Evolutionary conservation across 2,797 vertebrate species (phyloP).

Genomic region (Lepus townsendii): DNA sequence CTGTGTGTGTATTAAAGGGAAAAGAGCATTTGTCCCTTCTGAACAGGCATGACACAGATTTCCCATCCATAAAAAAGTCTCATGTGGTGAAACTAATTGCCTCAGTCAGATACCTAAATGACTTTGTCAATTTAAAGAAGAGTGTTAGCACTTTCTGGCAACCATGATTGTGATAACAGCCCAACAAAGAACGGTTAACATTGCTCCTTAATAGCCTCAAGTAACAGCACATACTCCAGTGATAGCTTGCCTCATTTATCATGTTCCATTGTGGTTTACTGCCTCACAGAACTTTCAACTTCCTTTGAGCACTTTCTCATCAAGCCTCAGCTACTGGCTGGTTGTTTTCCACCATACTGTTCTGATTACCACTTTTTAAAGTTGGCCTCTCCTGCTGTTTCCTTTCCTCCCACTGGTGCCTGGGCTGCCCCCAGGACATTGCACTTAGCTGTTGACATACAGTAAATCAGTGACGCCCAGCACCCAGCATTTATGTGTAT

Average conservation of each 20-base stretch:
- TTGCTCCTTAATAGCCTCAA: conserved; percentile 88
- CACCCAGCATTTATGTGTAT: conserved; percentile 19
- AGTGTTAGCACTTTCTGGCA: conserved; percentile 70
- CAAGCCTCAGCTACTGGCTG: conserved; percentile 90
- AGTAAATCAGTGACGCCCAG: conserved; percentile 37
- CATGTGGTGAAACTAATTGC: conserved; percentile 70
- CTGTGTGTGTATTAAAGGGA: neutral
- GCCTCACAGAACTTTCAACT: conserved; percentile 88
- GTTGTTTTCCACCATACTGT: conserved; percentile 86
- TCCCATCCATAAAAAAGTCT: conserved; percentile 32
- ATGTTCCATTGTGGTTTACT: conserved; percentile 89
- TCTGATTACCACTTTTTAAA: conserved; percentile 87
- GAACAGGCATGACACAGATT: conserved; percentile 50
- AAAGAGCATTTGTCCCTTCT: conserved; percentile 39
- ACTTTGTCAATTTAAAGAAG: conserved; percentile 54
- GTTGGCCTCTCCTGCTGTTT: conserved; percentile 88
- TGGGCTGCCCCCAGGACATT: conserved; percentile 53
- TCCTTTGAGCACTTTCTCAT: conserved; percentile 85
- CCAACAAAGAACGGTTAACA: conserved; percentile 36
- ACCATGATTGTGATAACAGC: conserved; percentile 57
- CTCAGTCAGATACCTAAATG: conserved; percentile 75
- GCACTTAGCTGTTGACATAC: conserved; percentile 60
- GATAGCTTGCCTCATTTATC: conserved; percentile 91
- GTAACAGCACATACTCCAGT: conserved; percentile 89
- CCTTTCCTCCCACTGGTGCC: conserved; percentile 72